Percentiles rank a stretch among this genome's conserved stretches.
phyloP scores from a whole-genome alignment of 2,888 invertebrate genomes.

The Zonitis immaculata region DNA sequence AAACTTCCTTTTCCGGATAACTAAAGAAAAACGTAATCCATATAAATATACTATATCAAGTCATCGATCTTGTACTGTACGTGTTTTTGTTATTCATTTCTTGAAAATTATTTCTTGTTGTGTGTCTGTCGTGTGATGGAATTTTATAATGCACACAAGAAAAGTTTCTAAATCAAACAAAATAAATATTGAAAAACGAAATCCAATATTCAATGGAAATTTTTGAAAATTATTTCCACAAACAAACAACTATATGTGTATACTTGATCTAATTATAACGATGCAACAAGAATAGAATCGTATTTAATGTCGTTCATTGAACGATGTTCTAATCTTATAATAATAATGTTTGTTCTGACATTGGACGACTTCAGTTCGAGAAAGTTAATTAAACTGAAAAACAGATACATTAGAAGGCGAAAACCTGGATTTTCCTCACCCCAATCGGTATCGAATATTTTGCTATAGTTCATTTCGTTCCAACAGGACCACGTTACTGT shows the following conservation, averaged over 20 bases:
- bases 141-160: background rate
- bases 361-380: no score
- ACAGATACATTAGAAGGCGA: no score
- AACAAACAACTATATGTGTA: no score
- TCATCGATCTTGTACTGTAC: slow-evolving; percentile 17
- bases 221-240: slow-evolving; percentile 1
- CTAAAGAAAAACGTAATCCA: slow-evolving; percentile 17
- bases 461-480: no score
- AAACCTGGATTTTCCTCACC: no score
- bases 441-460: no score
- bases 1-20: slow-evolving; percentile 31
- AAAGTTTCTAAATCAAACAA: no score
- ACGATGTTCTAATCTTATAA: background rate
- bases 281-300: background rate
- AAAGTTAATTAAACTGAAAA: no score
- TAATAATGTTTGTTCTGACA: background rate
- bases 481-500: no score
- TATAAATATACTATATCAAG: slow-evolving; percentile 17
- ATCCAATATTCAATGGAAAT: no score
- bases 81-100: slow-evolving; percentile 1
- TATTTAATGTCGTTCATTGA: background rate
- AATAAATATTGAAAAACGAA: no score
- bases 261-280: slow-evolving; percentile 9
- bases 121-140: background rate
- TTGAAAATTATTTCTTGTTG: background rate